Evolutionary conservation across 1,140 invertebrate species (phyloP).

Genomic region (Dendroctonus valens): DNA sequence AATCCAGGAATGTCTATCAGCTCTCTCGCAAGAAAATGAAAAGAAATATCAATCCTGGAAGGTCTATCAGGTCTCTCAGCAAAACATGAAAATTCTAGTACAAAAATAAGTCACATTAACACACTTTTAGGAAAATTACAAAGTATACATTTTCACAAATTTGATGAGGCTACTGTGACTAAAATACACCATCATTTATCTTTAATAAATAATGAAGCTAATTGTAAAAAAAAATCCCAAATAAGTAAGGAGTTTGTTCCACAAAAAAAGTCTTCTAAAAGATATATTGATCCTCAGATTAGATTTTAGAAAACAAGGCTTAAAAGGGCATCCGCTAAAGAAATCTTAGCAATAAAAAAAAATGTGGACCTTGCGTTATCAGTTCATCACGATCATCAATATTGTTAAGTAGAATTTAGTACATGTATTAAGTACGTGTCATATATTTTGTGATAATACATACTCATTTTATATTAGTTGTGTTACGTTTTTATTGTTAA

Average conservation of each 20-base stretch:
- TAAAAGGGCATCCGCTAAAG: background rate
- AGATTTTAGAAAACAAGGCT: background rate
- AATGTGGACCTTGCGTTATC: background rate
- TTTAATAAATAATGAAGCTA: background rate
- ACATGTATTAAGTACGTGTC: no score
- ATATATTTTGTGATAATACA: no score
- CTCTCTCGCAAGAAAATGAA: background rate
- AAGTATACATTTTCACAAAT: constrained; percentile 2
- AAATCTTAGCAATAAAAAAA: background rate
- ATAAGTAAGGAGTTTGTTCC: background rate
- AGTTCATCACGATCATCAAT: no score
- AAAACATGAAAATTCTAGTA: background rate
- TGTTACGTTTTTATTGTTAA: no score
- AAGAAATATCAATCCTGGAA: background rate
- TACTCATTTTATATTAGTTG: no score
- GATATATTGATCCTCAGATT: constrained; percentile 4
- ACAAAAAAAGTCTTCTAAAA: background rate
- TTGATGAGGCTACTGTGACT: background rate
- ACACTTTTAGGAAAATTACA: background rate
- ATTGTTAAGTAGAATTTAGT: no score
- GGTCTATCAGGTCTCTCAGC: background rate
- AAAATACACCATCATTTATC: constrained; percentile 1
- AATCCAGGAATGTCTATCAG: no score
- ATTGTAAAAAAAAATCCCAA: background rate
- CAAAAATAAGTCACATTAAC: constrained; percentile 4